Evolutionary conservation across 2,113 vertebrate genomes (phyloP).

Genomic region (Hyla sarda): DNA sequence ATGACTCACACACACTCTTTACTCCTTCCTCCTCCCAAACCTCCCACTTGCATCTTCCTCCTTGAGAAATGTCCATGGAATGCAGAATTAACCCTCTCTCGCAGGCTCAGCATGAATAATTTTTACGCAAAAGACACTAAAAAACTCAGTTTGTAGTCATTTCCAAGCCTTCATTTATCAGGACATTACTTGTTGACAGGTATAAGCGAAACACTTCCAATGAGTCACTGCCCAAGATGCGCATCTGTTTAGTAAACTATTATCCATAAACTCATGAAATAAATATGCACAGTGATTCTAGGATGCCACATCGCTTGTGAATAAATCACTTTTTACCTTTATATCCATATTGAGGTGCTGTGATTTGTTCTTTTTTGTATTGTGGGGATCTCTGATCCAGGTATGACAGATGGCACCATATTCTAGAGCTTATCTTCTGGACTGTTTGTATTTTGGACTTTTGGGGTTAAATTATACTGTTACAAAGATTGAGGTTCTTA

Average conservation of each 20-base stretch:
- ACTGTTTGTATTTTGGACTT: too few relatives aligned
- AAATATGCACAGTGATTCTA: neutral
- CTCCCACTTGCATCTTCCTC: conserved; percentile 37
- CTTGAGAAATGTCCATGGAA: conserved; percentile 53
- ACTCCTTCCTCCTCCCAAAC: conserved; percentile 33
- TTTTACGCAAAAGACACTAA: neutral
- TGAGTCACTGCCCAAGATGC: conserved; percentile 7
- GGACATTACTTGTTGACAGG: conserved; percentile 22
- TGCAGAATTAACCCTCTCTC: conserved; percentile 46
- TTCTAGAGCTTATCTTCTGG: too few relatives aligned
- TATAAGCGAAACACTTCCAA: neutral
- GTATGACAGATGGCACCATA: too few relatives aligned
- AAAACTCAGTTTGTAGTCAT: conserved; percentile 27
- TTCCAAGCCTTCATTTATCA: conserved; percentile 14
- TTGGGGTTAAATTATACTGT: neutral
- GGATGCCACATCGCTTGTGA: neutral
- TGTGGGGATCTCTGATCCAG: too few relatives aligned
- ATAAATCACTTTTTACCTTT: too few relatives aligned
- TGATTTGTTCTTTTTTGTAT: too few relatives aligned
- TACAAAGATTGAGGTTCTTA: neutral
- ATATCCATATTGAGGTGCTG: too few relatives aligned
- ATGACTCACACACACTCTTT: conserved; percentile 27
- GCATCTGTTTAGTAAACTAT: conserved; percentile 11
- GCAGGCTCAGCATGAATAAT: conserved; percentile 34
- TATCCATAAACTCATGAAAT: neutral